Evolutionary conservation across 1,140 invertebrate genomes (phyloP).

Genomic region (Anastatus disparis): DNA sequence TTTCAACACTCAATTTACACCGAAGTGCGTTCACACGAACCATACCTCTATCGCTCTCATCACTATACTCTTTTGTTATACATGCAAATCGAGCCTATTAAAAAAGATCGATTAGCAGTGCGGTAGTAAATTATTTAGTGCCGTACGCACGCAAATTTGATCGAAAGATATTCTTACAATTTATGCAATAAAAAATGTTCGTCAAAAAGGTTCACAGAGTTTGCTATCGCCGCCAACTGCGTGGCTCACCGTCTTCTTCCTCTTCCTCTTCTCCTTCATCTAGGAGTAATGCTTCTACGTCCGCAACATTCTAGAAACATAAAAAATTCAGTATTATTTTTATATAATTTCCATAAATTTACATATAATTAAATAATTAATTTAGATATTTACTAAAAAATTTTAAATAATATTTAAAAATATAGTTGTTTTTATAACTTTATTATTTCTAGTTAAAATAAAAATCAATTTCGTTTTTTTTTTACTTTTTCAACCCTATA

Average conservation of each 20-base stretch:
- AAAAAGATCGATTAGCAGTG: conserved; percentile 31
- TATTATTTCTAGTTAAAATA: no score
- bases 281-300: conserved; percentile 58
- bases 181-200: conserved; percentile 41
- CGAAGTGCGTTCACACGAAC: conserved; percentile 24
- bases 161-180: conserved; percentile 40
- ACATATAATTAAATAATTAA: background rate
- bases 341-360: background rate
- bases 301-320: conserved; percentile 40
- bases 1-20: conserved; percentile 41
- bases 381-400: background rate
- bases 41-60: conserved; percentile 24
- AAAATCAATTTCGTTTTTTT: no score
- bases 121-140: conserved; percentile 35
- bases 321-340: conserved; percentile 2
- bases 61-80: conserved; percentile 4
- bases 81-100: conserved; percentile 31
- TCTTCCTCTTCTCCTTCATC: conserved; percentile 72
- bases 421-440: no score
- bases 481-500: no score
- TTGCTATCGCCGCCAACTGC: conserved; percentile 72
- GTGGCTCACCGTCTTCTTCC: conserved; percentile 70
- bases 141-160: conserved; percentile 39
- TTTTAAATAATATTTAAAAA: no score
- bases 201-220: conserved; percentile 44